A percentile compares a stretch with the other conserved stretches of the same genome.
Evolutionary conservation across 1,140 invertebrate species (phyloP).

Genomic region (Aphelinus atriplicis): DNA sequence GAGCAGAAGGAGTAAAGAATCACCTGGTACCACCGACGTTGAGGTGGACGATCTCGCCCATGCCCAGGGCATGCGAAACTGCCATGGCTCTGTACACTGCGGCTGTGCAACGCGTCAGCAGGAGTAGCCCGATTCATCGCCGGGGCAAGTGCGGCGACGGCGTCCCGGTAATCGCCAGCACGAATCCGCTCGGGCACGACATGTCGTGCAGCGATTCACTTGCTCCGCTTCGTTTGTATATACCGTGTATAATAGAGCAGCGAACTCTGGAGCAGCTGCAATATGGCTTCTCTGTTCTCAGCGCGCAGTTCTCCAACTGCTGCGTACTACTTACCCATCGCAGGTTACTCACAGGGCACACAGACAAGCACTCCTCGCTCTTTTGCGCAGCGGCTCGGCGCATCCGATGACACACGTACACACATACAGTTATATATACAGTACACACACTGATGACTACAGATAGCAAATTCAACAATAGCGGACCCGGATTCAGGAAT

Average conservation of each 20-base stretch:
- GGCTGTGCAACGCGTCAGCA: not conserved
- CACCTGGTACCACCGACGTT: constrained; percentile 87
- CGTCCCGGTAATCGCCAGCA: not conserved
- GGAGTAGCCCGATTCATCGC: constrained; percentile 2
- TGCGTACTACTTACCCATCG: not conserved
- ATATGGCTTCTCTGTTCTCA: not conserved
- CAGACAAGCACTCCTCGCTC: too few species aligned
- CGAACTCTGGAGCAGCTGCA: not conserved
- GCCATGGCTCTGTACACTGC: constrained; percentile 41
- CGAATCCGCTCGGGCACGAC: not conserved
- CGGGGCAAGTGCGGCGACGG: not conserved
- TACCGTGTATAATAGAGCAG: not conserved
- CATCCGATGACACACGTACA: too few species aligned
- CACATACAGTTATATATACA: too few species aligned
- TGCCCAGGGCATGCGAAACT: constrained; percentile 48
- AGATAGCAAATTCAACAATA: too few species aligned
- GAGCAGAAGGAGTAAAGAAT: not conserved
- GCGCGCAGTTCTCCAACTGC: not conserved
- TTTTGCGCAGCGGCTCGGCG: too few species aligned
- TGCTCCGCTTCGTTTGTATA: not conserved
- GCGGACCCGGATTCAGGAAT: too few species aligned
- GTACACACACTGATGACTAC: too few species aligned
- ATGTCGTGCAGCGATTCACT: not conserved
- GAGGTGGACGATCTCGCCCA: constrained; percentile 79
- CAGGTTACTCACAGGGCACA: too few species aligned